A percentile compares a stretch with the other conserved stretches of the same genome.
These are phyloP conservation scores for Drepana falcataria DNA, from an alignment of 2,888 invertebrate species.

Conservation along the genomic window DNA sequence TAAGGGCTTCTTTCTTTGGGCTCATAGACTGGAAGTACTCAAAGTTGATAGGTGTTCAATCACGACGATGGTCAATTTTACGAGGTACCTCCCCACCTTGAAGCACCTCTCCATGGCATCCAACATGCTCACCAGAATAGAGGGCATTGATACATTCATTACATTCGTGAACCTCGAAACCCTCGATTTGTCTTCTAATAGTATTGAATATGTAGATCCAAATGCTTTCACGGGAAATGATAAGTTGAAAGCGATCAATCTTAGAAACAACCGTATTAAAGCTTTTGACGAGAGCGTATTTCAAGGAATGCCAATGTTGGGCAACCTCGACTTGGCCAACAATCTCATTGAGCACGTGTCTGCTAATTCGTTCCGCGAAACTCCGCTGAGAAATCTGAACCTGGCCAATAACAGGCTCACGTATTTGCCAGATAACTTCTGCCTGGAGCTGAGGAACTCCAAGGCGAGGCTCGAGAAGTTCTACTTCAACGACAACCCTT, in stretches of 20 bases:
- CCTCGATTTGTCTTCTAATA: conserved; percentile 48
- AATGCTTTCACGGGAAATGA: conserved; percentile 43
- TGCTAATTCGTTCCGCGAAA: conserved; percentile 47
- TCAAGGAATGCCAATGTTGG: conserved; percentile 35
- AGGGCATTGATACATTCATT: conserved; percentile 27
- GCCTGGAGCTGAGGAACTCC: conserved; percentile 49
- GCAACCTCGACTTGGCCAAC: conserved; percentile 46
- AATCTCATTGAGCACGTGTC: conserved; percentile 49
- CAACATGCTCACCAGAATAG: conserved; percentile 44
- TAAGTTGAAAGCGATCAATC: conserved; percentile 39
- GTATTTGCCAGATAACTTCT: conserved; percentile 57
- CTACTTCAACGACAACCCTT: conserved; percentile 61
- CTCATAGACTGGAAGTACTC: conserved; percentile 29
- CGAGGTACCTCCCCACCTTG: conserved; percentile 23
- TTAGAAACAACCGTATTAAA: conserved; percentile 48
- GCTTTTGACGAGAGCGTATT: conserved; percentile 46
- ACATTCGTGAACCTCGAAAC: conserved; percentile 43
- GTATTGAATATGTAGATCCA: conserved; percentile 39
- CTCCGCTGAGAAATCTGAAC: conserved; percentile 49
- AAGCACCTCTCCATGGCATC: conserved; percentile 43
- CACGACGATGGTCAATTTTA: not conserved
- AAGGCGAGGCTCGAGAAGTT: conserved; percentile 49
- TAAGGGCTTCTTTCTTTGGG: conserved; percentile 30
- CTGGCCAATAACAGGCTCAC: conserved; percentile 53
- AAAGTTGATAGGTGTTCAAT: conserved; percentile 34